Base-by-base conservation (phyloP, 2,113 vertebrate genomes). In the cattle (Bos taurus) region DNA sequence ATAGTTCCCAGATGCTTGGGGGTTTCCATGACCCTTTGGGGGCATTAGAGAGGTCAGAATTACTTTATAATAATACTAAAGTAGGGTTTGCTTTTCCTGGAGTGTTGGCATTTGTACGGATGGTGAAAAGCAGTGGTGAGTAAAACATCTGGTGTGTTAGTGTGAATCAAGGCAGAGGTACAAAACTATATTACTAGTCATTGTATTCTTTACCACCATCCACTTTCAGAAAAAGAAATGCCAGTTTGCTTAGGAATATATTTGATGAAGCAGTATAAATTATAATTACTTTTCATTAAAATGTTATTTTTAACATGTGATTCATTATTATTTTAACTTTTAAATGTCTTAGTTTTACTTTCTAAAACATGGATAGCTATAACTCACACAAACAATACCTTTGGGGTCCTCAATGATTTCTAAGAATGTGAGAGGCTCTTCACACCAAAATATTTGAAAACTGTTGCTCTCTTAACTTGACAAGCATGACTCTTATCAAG, bases 41-140 rank as follows among this genome's bases (percentile, higher is more conserved):
- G 46, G 7, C 14, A 9, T 46, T 64, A 30, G 46, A 84, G 28
- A 91, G 12, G 30, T 90, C 40, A 95, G 92, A 88, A 54, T 83
- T 95, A 64, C 71, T 96, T 96, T 92, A 67, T 60, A 95, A 78
- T 82, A 71, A 89, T 48, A 59, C 5, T 80, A 52, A 94, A 94
- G 40, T 60, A 59, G 33, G 56, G 57, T 59, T 94, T 84, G 50
- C 19, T n/a, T 93, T 93, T 91, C 60, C 23, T n/a, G 26, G 26
- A 60, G 28, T 85, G 46, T 93, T 77, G 64, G 23, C 40, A 85
- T 91, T 91, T 93, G 19, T 88, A 64, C 1, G 81, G 52, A 81
- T 62, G 17, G 40, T 97, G 12, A 93, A 81, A 93, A 88, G 46
- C 28, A 93, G n/a, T 46, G 17, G 8, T 89, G 40, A 12, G 5